Evolutionary conservation across 37 sponge, comb jelly and placozoan species (phyloP).

Genomic region (Amphimedon queenslandica): DNA sequence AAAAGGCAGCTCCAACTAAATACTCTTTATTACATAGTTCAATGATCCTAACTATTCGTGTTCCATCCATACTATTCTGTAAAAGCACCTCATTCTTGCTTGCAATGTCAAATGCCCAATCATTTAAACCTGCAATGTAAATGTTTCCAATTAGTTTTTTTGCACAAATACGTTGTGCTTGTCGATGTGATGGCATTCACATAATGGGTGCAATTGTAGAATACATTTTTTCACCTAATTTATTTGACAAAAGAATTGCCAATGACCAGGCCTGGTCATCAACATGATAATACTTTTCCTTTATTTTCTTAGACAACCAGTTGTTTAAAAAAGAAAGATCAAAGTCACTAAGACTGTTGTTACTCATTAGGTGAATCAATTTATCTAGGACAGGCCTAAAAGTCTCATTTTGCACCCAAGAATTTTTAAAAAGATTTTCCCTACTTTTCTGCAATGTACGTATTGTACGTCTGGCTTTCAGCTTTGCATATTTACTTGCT

Average conservation of each 20-base stretch:
- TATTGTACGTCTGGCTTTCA: not conserved
- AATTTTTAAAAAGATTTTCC: not conserved
- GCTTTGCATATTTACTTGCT: not conserved
- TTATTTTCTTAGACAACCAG: constrained; percentile 20
- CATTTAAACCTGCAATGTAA: constrained; percentile 12
- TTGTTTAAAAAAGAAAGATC: constrained; percentile 8
- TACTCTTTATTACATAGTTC: not conserved
- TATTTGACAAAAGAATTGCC: constrained; percentile 18
- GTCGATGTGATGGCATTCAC: constrained; percentile 1
- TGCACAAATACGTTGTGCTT: not conserved
- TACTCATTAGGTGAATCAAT: not conserved
- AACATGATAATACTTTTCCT: not conserved
- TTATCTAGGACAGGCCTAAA: not conserved
- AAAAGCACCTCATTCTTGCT: not conserved
- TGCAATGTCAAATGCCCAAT: not conserved
- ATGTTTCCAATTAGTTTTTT: not conserved
- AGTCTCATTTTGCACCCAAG: constrained; percentile 12
- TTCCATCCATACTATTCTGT: not conserved
- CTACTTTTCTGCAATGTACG: not conserved
- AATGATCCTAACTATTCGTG: not conserved
- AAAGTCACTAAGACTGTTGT: not conserved
- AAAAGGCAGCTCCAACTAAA: constrained; percentile 9
- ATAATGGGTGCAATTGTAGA: constrained; percentile 15
- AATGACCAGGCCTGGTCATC: constrained; percentile 23
- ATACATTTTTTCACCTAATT: constrained; percentile 16